Percentiles rank a stretch among this genome's conserved stretches.
phyloP scores from a whole-genome alignment of 2,113 vertebrate genomes.

The Mesocricetus auratus region DNA sequence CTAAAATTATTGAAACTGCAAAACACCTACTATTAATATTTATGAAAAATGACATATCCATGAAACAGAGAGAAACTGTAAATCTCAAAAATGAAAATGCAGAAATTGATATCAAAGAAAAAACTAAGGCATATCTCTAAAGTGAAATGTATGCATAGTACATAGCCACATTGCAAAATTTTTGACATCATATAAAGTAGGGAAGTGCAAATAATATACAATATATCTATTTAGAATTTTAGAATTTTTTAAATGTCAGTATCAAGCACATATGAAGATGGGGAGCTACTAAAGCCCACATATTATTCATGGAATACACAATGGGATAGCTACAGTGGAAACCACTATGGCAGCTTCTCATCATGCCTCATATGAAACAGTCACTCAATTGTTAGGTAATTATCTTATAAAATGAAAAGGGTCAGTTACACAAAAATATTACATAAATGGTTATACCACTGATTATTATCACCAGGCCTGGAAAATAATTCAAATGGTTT shows the following conservation, averaged over 20 bases:
- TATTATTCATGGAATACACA: background rate
- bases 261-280: background rate
- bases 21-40: background rate
- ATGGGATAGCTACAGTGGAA: background rate
- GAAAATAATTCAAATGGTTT: background rate
- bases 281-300: background rate
- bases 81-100: background rate
- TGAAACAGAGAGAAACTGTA: background rate
- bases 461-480: background rate
- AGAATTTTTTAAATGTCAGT: background rate
- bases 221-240: background rate
- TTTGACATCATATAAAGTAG: background rate
- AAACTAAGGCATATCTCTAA: background rate
- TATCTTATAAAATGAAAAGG: conserved; percentile 23
- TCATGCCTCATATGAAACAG: background rate
- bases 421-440: background rate
- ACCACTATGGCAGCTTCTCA: background rate
- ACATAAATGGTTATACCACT: background rate
- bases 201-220: background rate
- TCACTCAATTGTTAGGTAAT: background rate
- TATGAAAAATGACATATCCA: background rate
- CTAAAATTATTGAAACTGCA: background rate
- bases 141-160: background rate
- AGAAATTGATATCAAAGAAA: background rate
- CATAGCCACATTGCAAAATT: background rate